Evolutionary conservation across 2,888 invertebrate genomes (phyloP), one percentile per base, ranked within the genome.

Genomic region (Dinocampus coccinellae): DNA sequence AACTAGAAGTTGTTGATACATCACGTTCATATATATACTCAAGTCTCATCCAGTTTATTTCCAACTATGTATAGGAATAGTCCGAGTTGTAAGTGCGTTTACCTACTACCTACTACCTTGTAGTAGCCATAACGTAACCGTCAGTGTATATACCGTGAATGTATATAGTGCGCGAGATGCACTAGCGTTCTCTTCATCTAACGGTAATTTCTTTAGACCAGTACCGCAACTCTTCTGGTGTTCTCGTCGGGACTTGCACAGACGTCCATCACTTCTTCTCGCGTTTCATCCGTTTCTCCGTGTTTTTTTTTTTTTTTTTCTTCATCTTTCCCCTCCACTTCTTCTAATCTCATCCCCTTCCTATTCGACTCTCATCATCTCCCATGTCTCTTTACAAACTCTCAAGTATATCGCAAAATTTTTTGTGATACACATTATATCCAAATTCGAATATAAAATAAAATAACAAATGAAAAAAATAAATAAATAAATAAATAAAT

Each of bases 121-220:
- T 72, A 75, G 65, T 42, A 68, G 63, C 75, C 73, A 73, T 74
- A 74, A 75, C 73, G 72, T 76, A 72, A 75, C 72, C 75, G 66
- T 47, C 47, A 47, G 47, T 16, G 16, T 47, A 20, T 39, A 39
- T 13, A 13, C n/a, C 39, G 39, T 39, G 39, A 13, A 39, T 39
- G n/a, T 39, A 39, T 39, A 47, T 47, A 47, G 76, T 72, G 80
- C 81, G 80, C 81, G 80, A 85, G 84, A 60, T 82, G 85, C 82
- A 81, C 83, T 84, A 47, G 47, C 84, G 70, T 76, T 81, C 16
- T 47, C 47, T 47, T 16, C 47, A 47, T 80, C 80, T 86, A 86
- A 86, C 86, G 86, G 86, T 86, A 86, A 83, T 84, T 84, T 81
- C 84, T 84, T 85, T 83, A 83, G 84, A 83, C 83, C 82, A 81